Base-by-base conservation (phyloP, 2,888 invertebrate species). In the Dicyrtoma fusca region DNA sequence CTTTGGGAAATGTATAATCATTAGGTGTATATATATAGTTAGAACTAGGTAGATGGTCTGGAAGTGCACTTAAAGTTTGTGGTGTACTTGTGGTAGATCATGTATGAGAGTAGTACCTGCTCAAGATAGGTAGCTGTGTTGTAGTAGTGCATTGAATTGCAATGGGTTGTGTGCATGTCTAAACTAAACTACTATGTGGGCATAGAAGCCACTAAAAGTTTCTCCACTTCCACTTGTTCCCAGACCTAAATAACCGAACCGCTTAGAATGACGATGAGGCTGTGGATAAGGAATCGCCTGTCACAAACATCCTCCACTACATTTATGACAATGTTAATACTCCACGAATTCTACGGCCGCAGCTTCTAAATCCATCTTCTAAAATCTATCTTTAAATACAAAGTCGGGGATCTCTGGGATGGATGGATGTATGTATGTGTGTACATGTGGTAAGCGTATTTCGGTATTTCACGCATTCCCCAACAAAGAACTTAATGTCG, bases 291-390 rank as follows among this genome's bases (percentile, higher is more conserved):
- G 57, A 68, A 68, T 68, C 19, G 68, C 45, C 68, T 68, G 68
- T 68, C 68, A 68, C 42, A 68, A 68, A 68, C 68, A 68, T 68
- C 57, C 68, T 68, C 59, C 61, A 61, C 51, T 69, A 69, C 69
- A 69, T 69, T 69, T 69, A 69, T 69, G 69, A 69, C 51, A 61
- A 61, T 69, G 69, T 69, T 69, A 62, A 69, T 47, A 69, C 61
- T 69, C 51, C n/a, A 62, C 49, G 59, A 59, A 69, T 61, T 49
- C 49, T 49, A 68, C 59, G 19, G 51, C 34, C 34, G 34, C n/a
- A 68, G 57, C 55, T 26, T 68, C 68, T 44, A 55, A 69, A 69
- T 61, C 49, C 34, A 47, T 68, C 59, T 69, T 69, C 19, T 57
- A 25, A 49, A 59, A 57, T 23, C 45, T 42, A 23, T 62, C 69